Percentiles rank a stretch among this genome's conserved stretches.
phyloP scores from a whole-genome alignment of 1,140 invertebrate genomes.

The Halesus radiatus region DNA sequence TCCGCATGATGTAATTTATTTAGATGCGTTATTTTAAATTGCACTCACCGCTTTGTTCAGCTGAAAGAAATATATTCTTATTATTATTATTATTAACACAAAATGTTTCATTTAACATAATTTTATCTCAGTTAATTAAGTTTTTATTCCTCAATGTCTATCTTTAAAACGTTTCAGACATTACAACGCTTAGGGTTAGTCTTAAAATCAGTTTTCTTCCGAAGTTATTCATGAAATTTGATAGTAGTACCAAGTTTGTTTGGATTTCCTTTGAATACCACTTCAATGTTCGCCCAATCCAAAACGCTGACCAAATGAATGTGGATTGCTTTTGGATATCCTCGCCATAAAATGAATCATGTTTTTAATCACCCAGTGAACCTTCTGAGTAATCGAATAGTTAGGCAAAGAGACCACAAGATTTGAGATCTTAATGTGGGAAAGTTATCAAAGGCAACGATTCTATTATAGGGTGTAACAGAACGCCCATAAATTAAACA shows the following conservation, averaged over 20 bases:
- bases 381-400: slow-evolving; percentile 43
- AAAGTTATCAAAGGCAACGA: slow-evolving; percentile 42
- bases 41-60: too few relatives aligned
- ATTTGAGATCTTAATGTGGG: slow-evolving; percentile 37
- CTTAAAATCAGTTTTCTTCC: background rate
- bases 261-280: background rate
- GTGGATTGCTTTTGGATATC: slow-evolving; percentile 37
- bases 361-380: slow-evolving; percentile 28
- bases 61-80: too few relatives aligned
- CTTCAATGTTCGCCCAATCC: slow-evolving; percentile 13
- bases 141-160: too few relatives aligned
- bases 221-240: slow-evolving; percentile 10
- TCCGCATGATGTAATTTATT: too few relatives aligned
- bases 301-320: slow-evolving; percentile 33
- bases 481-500: slow-evolving; percentile 51
- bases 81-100: too few relatives aligned
- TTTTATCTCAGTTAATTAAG: too few relatives aligned
- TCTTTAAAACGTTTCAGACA: too few relatives aligned
- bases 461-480: slow-evolving; percentile 47
- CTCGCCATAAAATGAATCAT: slow-evolving; percentile 11
- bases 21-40: too few relatives aligned
- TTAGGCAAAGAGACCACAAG: slow-evolving; percentile 47
- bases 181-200: too few relatives aligned
- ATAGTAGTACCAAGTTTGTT: background rate
- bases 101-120: too few relatives aligned